A percentile compares a stretch with the other conserved stretches of the same genome.
These are phyloP conservation scores for Elysia chlorotica DNA, from an alignment of 1,140 invertebrate species.

Conservation along the genomic window DNA sequence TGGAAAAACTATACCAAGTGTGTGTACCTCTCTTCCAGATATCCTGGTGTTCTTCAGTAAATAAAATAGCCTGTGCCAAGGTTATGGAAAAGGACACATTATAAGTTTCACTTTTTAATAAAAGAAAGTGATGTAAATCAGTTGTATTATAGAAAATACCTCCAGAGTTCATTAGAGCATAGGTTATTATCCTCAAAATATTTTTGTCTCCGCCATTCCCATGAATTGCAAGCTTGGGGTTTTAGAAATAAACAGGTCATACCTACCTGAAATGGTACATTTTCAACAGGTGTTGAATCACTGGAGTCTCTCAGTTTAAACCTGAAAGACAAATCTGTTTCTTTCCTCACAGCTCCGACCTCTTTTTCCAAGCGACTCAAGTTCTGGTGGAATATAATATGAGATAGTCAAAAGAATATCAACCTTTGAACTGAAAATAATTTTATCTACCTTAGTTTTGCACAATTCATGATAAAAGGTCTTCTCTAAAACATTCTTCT, in stretches of 20 bases:
- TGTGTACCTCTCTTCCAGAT: too few relatives aligned
- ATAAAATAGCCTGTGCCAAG: too few relatives aligned
- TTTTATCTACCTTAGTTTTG: background rate
- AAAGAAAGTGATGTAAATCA: background rate
- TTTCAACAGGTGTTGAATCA: conserved; percentile 24
- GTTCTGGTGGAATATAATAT: conserved; percentile 25
- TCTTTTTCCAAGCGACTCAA: conserved; percentile 44
- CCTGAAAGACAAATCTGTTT: conserved; percentile 44
- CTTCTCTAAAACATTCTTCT: background rate
- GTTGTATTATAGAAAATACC: background rate
- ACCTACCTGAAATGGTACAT: conserved; percentile 52
- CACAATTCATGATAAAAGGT: background rate
- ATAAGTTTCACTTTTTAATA: too few relatives aligned
- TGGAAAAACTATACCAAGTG: too few relatives aligned
- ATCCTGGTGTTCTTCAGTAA: too few relatives aligned
- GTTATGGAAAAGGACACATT: background rate
- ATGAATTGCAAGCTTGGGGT: too few relatives aligned
- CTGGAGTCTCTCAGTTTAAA: conserved; percentile 40
- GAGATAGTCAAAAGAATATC: background rate
- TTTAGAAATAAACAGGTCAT: background rate
- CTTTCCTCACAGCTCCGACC: conserved; percentile 48
- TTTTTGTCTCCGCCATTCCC: background rate
- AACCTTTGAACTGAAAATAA: background rate
- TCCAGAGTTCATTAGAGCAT: too few relatives aligned
- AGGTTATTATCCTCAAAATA: background rate